A percentile compares a stretch with the other conserved stretches of the same genome.
Conservation (phyloP, 2,113 vertebrate species). For the Tragelaphus imberbis region DNA sequence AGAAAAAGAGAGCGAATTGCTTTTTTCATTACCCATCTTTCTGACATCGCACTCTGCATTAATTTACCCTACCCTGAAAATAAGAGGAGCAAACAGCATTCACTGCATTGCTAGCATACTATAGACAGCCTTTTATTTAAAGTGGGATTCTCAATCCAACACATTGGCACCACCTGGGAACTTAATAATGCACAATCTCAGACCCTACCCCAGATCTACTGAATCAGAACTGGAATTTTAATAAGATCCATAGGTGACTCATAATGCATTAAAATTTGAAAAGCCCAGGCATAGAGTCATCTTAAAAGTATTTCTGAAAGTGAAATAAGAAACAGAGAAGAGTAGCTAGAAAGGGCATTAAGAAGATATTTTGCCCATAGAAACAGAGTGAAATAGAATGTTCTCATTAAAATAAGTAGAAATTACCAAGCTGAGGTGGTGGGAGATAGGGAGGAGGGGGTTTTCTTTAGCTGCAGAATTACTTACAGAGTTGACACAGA, state of each 20-base stretch:
- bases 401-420: neutral
- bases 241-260: conserved; percentile 36
- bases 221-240: conserved; percentile 30
- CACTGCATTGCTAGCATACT: neutral
- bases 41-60: neutral
- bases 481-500: neutral
- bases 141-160: neutral
- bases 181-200: neutral
- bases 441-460: neutral
- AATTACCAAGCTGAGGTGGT: neutral
- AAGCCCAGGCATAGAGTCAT: neutral
- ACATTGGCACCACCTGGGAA: neutral
- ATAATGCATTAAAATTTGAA: neutral
- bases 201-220: neutral
- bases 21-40: neutral
- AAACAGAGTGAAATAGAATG: neutral
- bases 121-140: neutral
- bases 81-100: neutral
- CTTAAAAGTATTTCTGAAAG: conserved; percentile 5
- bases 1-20: neutral
- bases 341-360: neutral
- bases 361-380: neutral
- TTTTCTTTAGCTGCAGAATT: neutral
- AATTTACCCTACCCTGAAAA: neutral
- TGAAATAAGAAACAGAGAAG: neutral